Percentiles rank a stretch among this genome's conserved stretches.
phyloP scores from a whole-genome alignment of 2,888 invertebrate species.

The Pammene fasciana region DNA sequence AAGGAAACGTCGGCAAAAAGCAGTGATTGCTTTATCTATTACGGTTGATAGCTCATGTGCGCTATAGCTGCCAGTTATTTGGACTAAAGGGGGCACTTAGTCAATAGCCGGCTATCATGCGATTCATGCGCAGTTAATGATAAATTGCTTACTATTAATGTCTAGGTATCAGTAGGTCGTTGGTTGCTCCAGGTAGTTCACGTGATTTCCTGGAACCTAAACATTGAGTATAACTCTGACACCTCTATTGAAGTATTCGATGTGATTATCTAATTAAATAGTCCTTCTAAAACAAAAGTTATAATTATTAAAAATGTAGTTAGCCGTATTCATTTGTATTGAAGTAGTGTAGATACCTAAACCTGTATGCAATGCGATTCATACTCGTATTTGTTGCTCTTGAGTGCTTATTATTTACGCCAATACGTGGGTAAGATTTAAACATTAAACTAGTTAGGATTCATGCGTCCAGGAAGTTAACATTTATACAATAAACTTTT shows the following conservation, averaged over 20 bases:
- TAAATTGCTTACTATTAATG: constrained; percentile 16
- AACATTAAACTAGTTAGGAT: not conserved
- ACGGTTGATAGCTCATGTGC: constrained; percentile 38
- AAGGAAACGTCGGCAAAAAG: constrained; percentile 48
- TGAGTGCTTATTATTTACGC: too few species aligned
- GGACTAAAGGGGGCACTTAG: constrained; percentile 45
- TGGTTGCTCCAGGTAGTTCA: constrained; percentile 8
- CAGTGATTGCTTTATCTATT: constrained; percentile 50
- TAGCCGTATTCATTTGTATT: too few species aligned
- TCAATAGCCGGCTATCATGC: constrained; percentile 20
- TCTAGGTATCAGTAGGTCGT: constrained; percentile 15
- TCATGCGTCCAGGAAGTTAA: constrained; percentile 14
- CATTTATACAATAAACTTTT: constrained; percentile 17
- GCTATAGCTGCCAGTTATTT: constrained; percentile 35
- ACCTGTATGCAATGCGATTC: too few species aligned
- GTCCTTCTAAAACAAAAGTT: too few species aligned
- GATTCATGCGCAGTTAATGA: constrained; percentile 26
- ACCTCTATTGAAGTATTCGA: not conserved
- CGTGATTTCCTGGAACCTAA: not conserved
- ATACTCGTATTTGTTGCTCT: too few species aligned
- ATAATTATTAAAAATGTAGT: too few species aligned
- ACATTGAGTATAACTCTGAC: not conserved
- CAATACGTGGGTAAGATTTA: too few species aligned
- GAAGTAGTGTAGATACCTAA: too few species aligned
- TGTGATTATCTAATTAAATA: too few species aligned